Percentiles rank a stretch among this genome's conserved stretches.
phyloP scores from a whole-genome alignment of 1,140 invertebrate species.

The Acyrthosiphon pisum region DNA sequence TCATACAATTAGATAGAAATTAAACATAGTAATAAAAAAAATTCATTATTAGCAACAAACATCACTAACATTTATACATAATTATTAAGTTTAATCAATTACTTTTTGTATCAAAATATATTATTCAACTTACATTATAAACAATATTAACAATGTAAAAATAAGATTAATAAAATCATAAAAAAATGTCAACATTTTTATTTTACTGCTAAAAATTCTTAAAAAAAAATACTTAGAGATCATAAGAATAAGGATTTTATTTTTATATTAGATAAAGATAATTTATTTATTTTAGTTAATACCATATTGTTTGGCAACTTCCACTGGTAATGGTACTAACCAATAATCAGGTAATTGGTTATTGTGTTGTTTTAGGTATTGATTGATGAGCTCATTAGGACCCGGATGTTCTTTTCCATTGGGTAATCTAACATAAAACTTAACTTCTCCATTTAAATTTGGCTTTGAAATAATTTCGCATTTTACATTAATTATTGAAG shows the following conservation, averaged over 20 bases:
- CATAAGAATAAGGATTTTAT: neutral
- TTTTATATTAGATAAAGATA: neutral
- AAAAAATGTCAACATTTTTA: neutral
- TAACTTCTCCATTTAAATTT: conserved; percentile 33
- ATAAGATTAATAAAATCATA: neutral
- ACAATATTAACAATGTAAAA: neutral
- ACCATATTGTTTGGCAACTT: conserved; percentile 39
- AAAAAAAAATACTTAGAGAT: conserved; percentile 8
- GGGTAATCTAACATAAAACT: conserved; percentile 26
- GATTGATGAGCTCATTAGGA: conserved; percentile 33
- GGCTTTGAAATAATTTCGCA: conserved; percentile 38
- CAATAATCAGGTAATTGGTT: conserved; percentile 34
- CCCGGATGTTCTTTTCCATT: conserved; percentile 32
- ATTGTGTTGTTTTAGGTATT: conserved; percentile 31
- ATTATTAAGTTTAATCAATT: neutral
- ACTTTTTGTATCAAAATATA: neutral
- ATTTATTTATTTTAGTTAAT: neutral
- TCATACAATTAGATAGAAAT: neutral
- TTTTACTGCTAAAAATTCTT: neutral
- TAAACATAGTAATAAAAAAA: neutral
- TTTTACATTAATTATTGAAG: neutral
- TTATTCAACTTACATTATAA: neutral
- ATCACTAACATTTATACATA: neutral
- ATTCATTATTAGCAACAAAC: neutral
- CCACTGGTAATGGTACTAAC: conserved; percentile 19